Base-by-base conservation (phyloP, 2,888 invertebrate species). In the Eristalis pertinax region DNA sequence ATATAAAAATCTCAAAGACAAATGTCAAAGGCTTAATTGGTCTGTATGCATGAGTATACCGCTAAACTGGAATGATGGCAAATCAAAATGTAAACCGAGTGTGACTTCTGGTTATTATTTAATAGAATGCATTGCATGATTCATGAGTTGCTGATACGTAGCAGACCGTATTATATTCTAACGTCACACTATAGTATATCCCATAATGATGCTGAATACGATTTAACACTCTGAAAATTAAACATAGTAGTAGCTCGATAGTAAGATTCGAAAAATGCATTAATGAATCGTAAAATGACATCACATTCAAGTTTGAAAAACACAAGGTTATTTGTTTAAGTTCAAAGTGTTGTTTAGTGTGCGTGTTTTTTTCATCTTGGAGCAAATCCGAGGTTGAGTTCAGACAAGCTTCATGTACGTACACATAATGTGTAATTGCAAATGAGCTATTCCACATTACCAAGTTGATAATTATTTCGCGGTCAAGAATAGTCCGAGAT, bases 11-110 rank as follows among this genome's bases (percentile, higher is more conserved):
- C 76, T 72, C 76, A 56, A 67, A 62, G 56, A 72, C 63, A 19
- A 72, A 56, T 60, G 32, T 73, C 62, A 69, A 63, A 11, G 64
- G 74, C 62, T 75, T 56, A 80, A 84, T 84, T 65, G 69, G 50
- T 35, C 13, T 10, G 38, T 72, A 41, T 72, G 65, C 58, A 76
- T 65, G 19, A 19, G 24, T 35, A 56, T 56, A n/a, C 29, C 29
- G 50, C 32, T 60, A 50, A 50, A 50, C 50, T 50, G 8, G 19
- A 50, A 7, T 50, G 19, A 50, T 35, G 74, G 69, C 67, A 68
- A 69, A 77, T 72, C 13, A 63, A 38, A 79, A 22, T 67, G 35
- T 26, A 11, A 2, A 38, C 65, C 11, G 19, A 65, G 50, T 56
- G 63, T 24, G 38, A 43, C 65, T 32, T 35, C 58, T 56, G 19